A percentile compares a stretch with the other conserved stretches of the same genome.
These are phyloP conservation scores for Trichogramma evanescens DNA, from an alignment of 2,888 invertebrate genomes.

Conservation along the genomic window DNA sequence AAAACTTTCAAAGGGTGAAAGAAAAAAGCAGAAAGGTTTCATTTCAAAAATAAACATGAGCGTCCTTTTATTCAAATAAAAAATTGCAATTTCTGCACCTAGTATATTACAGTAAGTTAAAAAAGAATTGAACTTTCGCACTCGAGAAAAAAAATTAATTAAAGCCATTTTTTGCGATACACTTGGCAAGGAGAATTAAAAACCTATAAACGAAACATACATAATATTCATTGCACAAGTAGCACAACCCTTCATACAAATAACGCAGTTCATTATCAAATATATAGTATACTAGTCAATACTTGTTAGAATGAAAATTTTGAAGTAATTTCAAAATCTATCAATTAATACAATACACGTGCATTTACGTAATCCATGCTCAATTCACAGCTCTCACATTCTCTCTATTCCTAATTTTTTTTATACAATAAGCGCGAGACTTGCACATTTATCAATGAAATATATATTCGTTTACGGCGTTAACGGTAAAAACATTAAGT, in stretches of 20 bases:
- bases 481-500: too few relatives aligned
- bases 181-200: constrained; percentile 27
- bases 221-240: constrained; percentile 30
- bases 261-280: background rate
- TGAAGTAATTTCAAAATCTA: too few relatives aligned
- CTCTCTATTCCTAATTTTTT: too few relatives aligned
- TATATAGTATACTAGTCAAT: too few relatives aligned
- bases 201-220: constrained; percentile 32
- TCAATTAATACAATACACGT: too few relatives aligned
- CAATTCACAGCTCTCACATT: too few relatives aligned
- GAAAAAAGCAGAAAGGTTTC: background rate
- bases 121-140: constrained; percentile 22
- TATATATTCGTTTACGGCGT: too few relatives aligned
- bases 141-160: constrained; percentile 28
- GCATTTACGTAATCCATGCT: too few relatives aligned
- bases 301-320: too few relatives aligned
- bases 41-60: constrained; percentile 24
- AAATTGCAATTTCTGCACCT: constrained; percentile 31
- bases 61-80: constrained; percentile 35
- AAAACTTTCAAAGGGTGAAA: background rate
- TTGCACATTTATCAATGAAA: too few relatives aligned
- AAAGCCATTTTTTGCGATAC: constrained; percentile 25
- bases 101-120: constrained; percentile 40
- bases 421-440: too few relatives aligned
- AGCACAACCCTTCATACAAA: constrained; percentile 17